Evolutionary conservation across 2,888 invertebrate species (phyloP).

Genomic region (Ctenicera cuprea): DNA sequence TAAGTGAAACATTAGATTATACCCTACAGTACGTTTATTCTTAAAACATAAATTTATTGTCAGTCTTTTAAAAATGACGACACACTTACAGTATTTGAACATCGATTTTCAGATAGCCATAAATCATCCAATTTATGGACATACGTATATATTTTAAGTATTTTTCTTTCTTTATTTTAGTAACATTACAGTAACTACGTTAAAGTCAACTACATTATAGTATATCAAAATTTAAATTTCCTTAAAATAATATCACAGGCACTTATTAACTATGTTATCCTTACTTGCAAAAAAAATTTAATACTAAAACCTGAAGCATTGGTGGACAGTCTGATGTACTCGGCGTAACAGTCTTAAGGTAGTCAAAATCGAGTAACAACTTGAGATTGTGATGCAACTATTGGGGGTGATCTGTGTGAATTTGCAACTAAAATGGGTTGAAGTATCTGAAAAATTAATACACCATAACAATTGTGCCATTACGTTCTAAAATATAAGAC

Average conservation of each 20-base stretch:
- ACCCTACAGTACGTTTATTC: background rate
- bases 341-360: constrained; percentile 14
- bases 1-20: background rate
- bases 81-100: constrained; percentile 3
- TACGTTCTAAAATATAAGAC: background rate
- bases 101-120: constrained; percentile 1
- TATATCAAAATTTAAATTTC: constrained; percentile 1
- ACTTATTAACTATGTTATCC: background rate
- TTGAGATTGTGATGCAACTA: constrained; percentile 27
- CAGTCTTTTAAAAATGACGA: constrained; percentile 25
- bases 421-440: constrained; percentile 25
- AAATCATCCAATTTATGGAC: background rate
- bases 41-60: constrained; percentile 26
- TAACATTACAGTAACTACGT: too few relatives aligned
- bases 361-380: constrained; percentile 42
- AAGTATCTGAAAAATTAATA: constrained; percentile 28
- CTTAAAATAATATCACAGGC: constrained; percentile 14
- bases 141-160: background rate
- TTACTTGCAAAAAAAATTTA: background rate
- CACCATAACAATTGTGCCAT: too few relatives aligned
- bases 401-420: constrained; percentile 7
- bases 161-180: background rate
- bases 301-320: background rate
- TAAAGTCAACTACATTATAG: too few relatives aligned
- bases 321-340: constrained; percentile 3